phyloP scores from a whole-genome alignment of 35 echinoderm and acorn worm species.

The Chiridota heheva region DNA sequence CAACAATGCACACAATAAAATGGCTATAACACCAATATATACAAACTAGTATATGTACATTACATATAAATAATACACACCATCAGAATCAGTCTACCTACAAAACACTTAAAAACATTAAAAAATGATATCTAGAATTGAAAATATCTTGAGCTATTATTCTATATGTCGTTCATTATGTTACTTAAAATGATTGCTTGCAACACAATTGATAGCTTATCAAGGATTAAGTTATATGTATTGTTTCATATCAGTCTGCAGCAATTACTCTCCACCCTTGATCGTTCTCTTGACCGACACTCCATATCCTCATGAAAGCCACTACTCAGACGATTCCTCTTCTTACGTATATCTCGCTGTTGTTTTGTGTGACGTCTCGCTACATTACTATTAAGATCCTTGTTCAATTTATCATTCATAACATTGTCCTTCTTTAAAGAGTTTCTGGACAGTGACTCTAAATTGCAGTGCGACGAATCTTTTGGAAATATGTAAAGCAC shows the following conservation, averaged over 20 bases:
- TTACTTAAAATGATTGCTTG: no score
- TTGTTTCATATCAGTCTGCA: slow-evolving; percentile 82
- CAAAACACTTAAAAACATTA: no score
- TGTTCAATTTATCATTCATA: slow-evolving; percentile 62
- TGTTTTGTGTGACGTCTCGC: slow-evolving; percentile 35
- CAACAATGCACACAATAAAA: no score
- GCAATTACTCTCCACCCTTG: slow-evolving; percentile 80
- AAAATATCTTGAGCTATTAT: no score
- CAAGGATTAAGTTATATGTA: not conserved
- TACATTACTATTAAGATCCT: slow-evolving; percentile 83
- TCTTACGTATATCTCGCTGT: slow-evolving; percentile 82
- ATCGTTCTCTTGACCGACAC: slow-evolving; percentile 55
- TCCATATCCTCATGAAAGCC: slow-evolving; percentile 38
- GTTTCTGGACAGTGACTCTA: slow-evolving; percentile 65
- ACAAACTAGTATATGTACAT: no score
- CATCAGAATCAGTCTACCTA: no score
- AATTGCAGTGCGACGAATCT: slow-evolving; percentile 45
- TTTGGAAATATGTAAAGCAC: slow-evolving; percentile 36
- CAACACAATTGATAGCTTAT: no score
- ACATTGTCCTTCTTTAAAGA: slow-evolving; percentile 67
- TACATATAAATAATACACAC: no score
- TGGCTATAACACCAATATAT: no score
- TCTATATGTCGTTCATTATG: no score
- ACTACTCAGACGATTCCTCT: slow-evolving; percentile 75
- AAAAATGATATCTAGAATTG: no score